Base-by-base conservation (phyloP, 2,797 vertebrate species). In the Helicolenus hilgendorfi region DNA sequence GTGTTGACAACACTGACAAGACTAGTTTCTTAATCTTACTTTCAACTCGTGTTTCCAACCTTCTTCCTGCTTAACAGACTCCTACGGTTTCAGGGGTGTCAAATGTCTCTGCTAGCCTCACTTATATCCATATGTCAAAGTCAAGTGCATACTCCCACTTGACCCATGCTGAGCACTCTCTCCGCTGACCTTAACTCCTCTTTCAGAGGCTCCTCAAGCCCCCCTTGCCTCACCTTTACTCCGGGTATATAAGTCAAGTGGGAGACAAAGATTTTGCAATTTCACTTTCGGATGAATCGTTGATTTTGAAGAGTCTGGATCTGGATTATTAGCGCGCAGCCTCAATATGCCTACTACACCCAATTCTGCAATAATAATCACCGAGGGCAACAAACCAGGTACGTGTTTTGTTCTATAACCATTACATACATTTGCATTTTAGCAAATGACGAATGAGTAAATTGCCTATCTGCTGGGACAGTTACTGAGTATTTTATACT, bases 361-460 rank as follows among this genome's bases (percentile, higher is more conserved):
- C 10, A 85, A 63, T 31, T 70, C 86, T 53, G 31, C 84, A 13
- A 11, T 49, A n/a, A 73, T 79, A 38, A 56, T 85, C 9, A 27
- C 85, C n/a, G 85, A 82, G 68, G 76, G n/a, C 31, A 80, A 4
- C 31, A 94, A 92, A 79, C n/a, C 73, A 96, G 95, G 95, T 95
- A 93, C 3, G 35, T 0, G 3, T 29, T 33, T 22, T 2, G 14
- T 59, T 33, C 18, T 33, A n/a, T 63, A 33, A 31, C 31, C 27
- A 62, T 31, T 31, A 59, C 27, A 31, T n/a, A 22, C 20, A 18
- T 59, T 69, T 60, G 6, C 26, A 41, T 33, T 49, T 2, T 20
- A 58, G 35, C 7, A 10, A 60, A 55, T 55, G 11, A 71, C 1
- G 4, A 36, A 31, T n/a, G 2, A 22, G 27, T 53, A 14, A 45